phyloP scores from a whole-genome alignment of 2,113 vertebrate genomes.

The Calonectris borealis region DNA sequence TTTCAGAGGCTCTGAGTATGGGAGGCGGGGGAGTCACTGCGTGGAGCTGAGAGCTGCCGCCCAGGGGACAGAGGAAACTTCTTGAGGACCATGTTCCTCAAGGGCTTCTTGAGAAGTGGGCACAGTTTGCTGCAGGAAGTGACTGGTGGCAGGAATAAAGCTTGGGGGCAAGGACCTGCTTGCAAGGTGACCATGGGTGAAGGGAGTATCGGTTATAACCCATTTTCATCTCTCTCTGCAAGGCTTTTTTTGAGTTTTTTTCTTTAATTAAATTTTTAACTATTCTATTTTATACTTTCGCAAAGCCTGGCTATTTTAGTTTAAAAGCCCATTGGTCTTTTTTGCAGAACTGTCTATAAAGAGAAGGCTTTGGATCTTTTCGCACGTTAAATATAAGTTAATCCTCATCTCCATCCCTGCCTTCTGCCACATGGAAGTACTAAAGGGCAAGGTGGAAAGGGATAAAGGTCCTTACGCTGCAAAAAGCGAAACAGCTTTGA shows the following conservation, averaged over 20 bases:
- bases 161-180: background rate
- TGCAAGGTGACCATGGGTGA: background rate
- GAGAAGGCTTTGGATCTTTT: background rate
- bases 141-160: background rate
- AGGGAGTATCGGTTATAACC: background rate
- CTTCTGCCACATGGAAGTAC: background rate
- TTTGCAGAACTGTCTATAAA: background rate
- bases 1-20: background rate
- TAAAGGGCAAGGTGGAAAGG: background rate
- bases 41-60: background rate
- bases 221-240: background rate
- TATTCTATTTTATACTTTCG: background rate
- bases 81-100: background rate
- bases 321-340: background rate
- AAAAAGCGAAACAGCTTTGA: background rate
- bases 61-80: background rate
- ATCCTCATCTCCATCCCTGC: background rate
- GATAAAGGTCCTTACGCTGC: background rate
- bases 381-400: background rate
- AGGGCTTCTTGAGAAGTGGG: background rate
- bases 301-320: background rate
- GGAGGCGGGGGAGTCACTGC: background rate
- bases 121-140: background rate
- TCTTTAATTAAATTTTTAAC: background rate
- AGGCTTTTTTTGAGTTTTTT: fast-evolving